Conservation (phyloP, 2,797 vertebrate genomes). For the Amniataba percoides region DNA sequence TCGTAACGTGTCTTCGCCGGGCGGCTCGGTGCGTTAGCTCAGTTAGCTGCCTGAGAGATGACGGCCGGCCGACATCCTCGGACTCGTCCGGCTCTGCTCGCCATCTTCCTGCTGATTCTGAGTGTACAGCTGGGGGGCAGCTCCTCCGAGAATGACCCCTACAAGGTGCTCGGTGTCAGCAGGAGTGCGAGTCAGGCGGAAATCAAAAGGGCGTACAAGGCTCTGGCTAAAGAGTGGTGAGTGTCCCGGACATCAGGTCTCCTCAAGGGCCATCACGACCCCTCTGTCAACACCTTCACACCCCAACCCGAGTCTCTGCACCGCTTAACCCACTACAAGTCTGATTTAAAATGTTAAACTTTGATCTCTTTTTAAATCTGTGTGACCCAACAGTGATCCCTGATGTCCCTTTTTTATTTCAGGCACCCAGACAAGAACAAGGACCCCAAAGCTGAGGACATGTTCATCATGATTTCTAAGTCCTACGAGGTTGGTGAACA, state of each 20-base stretch:
- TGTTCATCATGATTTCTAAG: constrained; percentile 96
- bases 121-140: constrained; percentile 77
- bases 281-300: neutral
- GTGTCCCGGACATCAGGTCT: constrained; percentile 48
- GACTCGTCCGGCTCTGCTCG: constrained; percentile 41
- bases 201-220: constrained; percentile 94
- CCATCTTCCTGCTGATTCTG: constrained; percentile 78
- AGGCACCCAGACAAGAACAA: constrained; percentile 99
- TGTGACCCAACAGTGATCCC: neutral
- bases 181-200: constrained; percentile 89
- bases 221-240: constrained; percentile 93
- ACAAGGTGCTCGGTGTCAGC: constrained; percentile 89
- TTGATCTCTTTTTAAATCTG: neutral
- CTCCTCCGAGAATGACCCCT: constrained; percentile 89
- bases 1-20: neutral
- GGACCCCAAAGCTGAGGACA: constrained; percentile 94
- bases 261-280: neutral
- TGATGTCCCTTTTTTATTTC: neutral
- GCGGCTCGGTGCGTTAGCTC: constrained; percentile 13
- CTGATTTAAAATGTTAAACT: neutral
- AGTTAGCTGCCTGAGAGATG: constrained; percentile 47
- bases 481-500: constrained; percentile 92
- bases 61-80: constrained; percentile 31
- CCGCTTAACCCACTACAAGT: no score
- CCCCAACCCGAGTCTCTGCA: neutral